A percentile compares a stretch with the other conserved stretches of the same genome.
These are phyloP conservation scores for Brachyrhaphis roseni DNA, from an alignment of 2,797 vertebrate species.

Conservation along the genomic window DNA sequence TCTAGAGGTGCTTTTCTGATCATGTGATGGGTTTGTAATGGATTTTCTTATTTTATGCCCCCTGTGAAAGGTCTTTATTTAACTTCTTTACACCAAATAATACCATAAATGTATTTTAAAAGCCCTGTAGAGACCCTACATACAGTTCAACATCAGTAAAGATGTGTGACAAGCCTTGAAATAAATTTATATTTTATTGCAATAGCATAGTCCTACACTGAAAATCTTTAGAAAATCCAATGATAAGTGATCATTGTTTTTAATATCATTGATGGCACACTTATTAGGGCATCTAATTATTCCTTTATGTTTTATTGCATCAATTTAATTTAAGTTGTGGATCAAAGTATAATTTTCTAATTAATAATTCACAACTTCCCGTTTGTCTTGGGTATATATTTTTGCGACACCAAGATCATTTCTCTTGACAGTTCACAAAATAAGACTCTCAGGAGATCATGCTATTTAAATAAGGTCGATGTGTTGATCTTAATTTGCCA, in stretches of 20 bases:
- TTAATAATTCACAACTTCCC: neutral
- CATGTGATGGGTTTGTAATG: slow-evolving; percentile 68
- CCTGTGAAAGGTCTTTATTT: slow-evolving; percentile 58
- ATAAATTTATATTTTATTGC: neutral
- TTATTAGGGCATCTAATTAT: neutral
- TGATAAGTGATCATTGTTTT: neutral
- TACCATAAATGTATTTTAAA: slow-evolving; percentile 72
- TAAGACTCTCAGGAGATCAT: neutral
- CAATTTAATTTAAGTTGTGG: neutral
- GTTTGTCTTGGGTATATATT: neutral
- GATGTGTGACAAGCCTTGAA: neutral
- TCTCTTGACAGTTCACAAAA: neutral
- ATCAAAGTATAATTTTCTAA: neutral
- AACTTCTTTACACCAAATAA: slow-evolving; percentile 77
- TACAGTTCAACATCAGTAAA: neutral
- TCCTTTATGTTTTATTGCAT: neutral
- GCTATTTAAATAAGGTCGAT: neutral
- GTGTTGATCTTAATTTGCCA: neutral
- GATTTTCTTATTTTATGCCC: slow-evolving; percentile 21
- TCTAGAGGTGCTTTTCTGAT: slow-evolving; percentile 72
- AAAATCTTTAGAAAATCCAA: neutral
- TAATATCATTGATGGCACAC: neutral
- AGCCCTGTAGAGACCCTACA: neutral
- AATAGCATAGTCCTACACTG: neutral
- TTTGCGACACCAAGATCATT: neutral